phyloP scores from a whole-genome alignment of 2,888 invertebrate genomes.

The Trichacis sp. region DNA sequence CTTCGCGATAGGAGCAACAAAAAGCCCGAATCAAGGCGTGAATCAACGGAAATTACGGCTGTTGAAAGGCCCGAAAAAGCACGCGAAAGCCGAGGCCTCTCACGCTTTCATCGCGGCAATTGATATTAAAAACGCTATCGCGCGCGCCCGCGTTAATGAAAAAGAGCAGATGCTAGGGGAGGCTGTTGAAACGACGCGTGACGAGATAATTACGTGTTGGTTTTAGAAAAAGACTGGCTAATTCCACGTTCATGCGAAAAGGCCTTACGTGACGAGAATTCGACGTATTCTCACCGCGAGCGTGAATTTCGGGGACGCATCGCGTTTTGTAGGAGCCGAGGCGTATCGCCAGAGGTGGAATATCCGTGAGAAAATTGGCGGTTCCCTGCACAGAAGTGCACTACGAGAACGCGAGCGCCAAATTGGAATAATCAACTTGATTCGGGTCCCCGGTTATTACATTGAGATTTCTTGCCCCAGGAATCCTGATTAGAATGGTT shows the following conservation, averaged over 20 bases:
- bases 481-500: neutral
- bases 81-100: slow-evolving; percentile 37
- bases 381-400: slow-evolving; percentile 11
- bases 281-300: slow-evolving; percentile 36
- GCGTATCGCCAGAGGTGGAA: slow-evolving; percentile 6
- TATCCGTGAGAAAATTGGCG: slow-evolving; percentile 25
- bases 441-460: neutral
- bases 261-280: slow-evolving; percentile 46
- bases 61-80: slow-evolving; percentile 19
- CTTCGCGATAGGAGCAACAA: slow-evolving; percentile 8
- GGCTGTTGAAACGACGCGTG: slow-evolving; percentile 56
- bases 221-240: slow-evolving; percentile 66
- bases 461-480: neutral
- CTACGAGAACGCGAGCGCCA: neutral
- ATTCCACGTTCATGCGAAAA: slow-evolving; percentile 55
- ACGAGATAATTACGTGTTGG: slow-evolving; percentile 68
- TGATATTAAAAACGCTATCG: slow-evolving; percentile 64
- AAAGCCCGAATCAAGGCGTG: slow-evolving; percentile 42
- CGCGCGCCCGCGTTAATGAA: slow-evolving; percentile 28
- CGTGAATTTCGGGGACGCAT: slow-evolving; percentile 32
- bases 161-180: slow-evolving; percentile 34
- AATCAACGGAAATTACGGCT: slow-evolving; percentile 51
- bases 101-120: slow-evolving; percentile 59
- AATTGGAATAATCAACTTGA: neutral
- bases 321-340: slow-evolving; percentile 11